phyloP scores from a whole-genome alignment of 2,113 vertebrate genomes.

The Thalassarche chlororhynchos region DNA sequence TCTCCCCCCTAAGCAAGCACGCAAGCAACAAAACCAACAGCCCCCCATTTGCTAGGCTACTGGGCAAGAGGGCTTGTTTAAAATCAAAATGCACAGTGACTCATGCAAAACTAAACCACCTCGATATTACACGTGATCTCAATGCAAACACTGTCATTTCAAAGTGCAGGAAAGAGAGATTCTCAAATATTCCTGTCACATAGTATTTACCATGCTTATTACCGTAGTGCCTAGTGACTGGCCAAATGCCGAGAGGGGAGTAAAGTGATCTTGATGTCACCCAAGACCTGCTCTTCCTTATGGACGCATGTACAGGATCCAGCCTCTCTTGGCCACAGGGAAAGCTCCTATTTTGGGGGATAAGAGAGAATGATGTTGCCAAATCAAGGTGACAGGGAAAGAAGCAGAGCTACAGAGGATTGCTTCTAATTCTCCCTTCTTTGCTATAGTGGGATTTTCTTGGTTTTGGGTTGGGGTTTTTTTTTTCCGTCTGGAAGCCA shows the following conservation, averaged over 20 bases:
- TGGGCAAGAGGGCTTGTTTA: not conserved
- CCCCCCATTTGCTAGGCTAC: not conserved
- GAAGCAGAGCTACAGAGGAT: not conserved
- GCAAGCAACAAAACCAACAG: not conserved
- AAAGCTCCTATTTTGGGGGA: not conserved
- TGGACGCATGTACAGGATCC: not conserved
- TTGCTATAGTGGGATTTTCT: not conserved
- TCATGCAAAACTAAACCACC: constrained; percentile 3
- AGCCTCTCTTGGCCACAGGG: not conserved
- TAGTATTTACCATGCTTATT: not conserved
- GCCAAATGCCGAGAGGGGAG: not conserved
- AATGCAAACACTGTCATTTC: not conserved
- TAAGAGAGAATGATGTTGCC: not conserved
- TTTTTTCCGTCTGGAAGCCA: not conserved
- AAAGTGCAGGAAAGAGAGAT: not conserved
- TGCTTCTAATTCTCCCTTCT: not conserved
- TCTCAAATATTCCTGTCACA: not conserved
- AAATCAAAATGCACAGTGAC: constrained; percentile 28
- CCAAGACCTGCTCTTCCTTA: not conserved
- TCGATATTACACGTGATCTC: not conserved
- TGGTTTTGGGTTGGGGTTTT: not conserved
- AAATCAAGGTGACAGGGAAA: not conserved
- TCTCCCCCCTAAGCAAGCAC: not conserved
- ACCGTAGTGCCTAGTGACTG: not conserved
- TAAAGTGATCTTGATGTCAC: not conserved